Evolutionary conservation across 2,888 invertebrate species (phyloP), one percentile per base, ranked within the genome.

Genomic region (Trilocha varians): DNA sequence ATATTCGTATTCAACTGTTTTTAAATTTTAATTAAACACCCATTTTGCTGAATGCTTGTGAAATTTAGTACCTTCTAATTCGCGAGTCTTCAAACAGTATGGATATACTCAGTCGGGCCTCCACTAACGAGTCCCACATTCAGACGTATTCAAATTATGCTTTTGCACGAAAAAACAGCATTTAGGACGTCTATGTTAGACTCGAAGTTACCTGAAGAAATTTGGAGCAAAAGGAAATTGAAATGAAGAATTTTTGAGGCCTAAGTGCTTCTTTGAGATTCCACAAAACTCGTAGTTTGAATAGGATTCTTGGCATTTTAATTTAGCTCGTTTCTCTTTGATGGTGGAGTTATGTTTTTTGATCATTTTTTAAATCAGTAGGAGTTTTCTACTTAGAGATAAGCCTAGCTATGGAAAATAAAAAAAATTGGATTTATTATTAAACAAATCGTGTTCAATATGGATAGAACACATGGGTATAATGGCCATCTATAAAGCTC

Each of bases 71-170:
- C 18, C 16, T 16, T 18, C 32, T 46, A 40, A 35, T 41, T 35
- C 34, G 11, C 13, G 18, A 33, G 13, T 34, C 35, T 14, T 16
- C 36, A 39, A 36, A 32, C 44, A 16, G 48, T 51, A 54, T 50
- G 46, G 46, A 48, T 41, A 45, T 43, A 18, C 36, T 37, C 37
- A 40, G 25, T 37, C 16, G 34, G 33, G 34, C 16, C 38, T 15
- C 48, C 54, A 52, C 59, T 61, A 61, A 61, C 56, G 61, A 61
- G 56, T 54, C 54, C 49, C 59, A 65, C 65, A 72, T 75, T 75
- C 69, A 72, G 57, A 59, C 61, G 55, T 57, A 69, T 70, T 69
- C 59, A 68, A 75, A 71, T 70, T 66, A 66, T 64, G 67, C 62
- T 66, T 63, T 69, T 66, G 52, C 57, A 45, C 25, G 25, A 55